A percentile compares a stretch with the other conserved stretches of the same genome.
Conservation (phyloP, 2,113 vertebrate genomes). For the Mirounga angustirostris region DNA sequence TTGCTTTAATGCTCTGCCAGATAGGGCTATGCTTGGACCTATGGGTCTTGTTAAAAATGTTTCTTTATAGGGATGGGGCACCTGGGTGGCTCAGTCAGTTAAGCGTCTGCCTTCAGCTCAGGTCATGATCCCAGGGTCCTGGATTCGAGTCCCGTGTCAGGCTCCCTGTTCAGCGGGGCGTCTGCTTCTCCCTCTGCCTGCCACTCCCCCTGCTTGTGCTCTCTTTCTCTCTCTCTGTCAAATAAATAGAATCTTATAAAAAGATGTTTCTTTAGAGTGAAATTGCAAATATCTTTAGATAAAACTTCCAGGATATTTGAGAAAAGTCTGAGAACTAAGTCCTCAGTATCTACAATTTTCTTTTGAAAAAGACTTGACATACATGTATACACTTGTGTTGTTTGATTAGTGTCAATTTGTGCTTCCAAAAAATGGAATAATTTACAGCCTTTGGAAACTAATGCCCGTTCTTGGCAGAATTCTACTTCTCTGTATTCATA, state of each 20-base stretch:
- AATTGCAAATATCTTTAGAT: conserved; percentile 19
- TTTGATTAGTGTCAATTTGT: conserved; percentile 6
- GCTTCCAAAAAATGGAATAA: neutral
- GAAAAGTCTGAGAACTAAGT: conserved; percentile 25
- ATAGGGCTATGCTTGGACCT: neutral
- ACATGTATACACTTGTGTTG: neutral
- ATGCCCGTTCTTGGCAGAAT: neutral
- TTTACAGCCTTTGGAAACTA: conserved; percentile 14
- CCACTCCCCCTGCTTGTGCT: neutral
- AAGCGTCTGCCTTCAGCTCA: neutral
- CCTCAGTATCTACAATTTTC: neutral
- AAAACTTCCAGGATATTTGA: conserved; percentile 11
- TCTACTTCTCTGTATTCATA: neutral
- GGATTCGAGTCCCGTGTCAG: neutral
- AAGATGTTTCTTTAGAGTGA: neutral
- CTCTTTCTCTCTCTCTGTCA: neutral
- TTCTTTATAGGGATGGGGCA: neutral
- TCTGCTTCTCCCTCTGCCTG: neutral
- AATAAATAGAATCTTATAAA: neutral
- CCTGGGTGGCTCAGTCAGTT: neutral
- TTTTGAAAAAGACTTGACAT: neutral
- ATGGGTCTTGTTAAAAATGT: neutral
- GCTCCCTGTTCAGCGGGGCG: too few relatives aligned
- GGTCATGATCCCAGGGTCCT: neutral
- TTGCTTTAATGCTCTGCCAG: neutral